A percentile compares a stretch with the other conserved stretches of the same genome.
These are phyloP conservation scores for Octodon degus DNA, from an alignment of 2,113 vertebrate genomes.

Conservation along the genomic window DNA sequence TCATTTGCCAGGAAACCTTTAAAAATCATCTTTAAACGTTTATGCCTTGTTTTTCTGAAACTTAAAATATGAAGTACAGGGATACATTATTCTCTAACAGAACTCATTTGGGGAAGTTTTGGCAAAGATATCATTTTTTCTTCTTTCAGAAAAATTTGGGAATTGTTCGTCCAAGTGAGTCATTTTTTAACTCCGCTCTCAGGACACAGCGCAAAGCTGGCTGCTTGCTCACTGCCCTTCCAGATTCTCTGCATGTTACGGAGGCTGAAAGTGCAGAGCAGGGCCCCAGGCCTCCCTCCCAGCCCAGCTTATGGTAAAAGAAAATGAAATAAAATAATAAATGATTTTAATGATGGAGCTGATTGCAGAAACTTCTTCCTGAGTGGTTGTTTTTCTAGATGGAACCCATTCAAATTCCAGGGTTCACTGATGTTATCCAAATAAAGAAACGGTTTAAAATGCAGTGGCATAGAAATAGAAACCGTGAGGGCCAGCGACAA, in stretches of 20 bases:
- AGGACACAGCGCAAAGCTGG: background rate
- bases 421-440: fast-evolving
- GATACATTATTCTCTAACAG: background rate
- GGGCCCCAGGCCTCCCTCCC: fast-evolving
- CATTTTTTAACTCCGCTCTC: background rate
- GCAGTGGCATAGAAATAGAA: background rate
- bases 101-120: constrained; percentile 20
- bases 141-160: background rate
- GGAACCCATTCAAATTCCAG: background rate
- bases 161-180: background rate
- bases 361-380: background rate
- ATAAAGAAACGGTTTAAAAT: background rate
- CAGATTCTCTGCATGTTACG: background rate
- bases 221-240: background rate
- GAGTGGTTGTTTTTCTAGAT: background rate
- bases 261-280: background rate
- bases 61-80: background rate
- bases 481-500: background rate
- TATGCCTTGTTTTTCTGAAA: background rate
- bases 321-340: background rate
- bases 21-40: constrained; percentile 31
- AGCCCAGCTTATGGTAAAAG: background rate
- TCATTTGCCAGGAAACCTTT: background rate
- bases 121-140: background rate
- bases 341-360: background rate